phyloP scores from a whole-genome alignment of 2,113 vertebrate genomes.

The Anhinga anhinga region DNA sequence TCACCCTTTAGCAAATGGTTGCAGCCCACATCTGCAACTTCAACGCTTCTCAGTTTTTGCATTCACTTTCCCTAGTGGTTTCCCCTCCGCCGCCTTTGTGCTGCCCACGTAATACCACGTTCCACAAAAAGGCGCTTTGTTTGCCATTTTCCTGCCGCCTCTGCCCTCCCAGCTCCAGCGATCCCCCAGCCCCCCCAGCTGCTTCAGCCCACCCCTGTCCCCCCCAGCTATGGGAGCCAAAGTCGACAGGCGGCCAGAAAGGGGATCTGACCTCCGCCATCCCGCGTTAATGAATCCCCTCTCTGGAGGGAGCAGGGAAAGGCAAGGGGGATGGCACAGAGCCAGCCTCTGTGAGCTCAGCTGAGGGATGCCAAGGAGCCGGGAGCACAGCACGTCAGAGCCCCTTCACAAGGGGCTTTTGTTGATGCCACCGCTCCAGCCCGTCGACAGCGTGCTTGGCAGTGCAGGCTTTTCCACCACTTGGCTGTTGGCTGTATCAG shows the following conservation, averaged over 20 bases:
- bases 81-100: neutral
- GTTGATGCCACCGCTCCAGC: neutral
- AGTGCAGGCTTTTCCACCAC: neutral
- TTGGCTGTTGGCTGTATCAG: neutral
- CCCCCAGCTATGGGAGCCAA: neutral
- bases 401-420: constrained; percentile 21
- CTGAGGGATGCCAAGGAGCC: neutral
- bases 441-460: accelerated
- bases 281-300: neutral
- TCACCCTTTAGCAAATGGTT: neutral
- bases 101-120: neutral
- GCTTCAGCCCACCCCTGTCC: neutral
- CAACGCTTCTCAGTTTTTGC: neutral
- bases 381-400: neutral
- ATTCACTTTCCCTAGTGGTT: neutral
- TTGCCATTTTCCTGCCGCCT: neutral
- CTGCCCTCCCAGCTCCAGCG: neutral
- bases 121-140: neutral
- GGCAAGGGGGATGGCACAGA: constrained; percentile 48
- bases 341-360: neutral
- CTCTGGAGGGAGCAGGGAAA: constrained; percentile 38
- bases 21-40: neutral
- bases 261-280: neutral
- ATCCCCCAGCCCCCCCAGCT: neutral
- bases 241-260: neutral